Evolutionary conservation across 2,113 vertebrate species (phyloP), one percentile per base, ranked within the genome.

Genomic region (Leuciscus idus): DNA sequence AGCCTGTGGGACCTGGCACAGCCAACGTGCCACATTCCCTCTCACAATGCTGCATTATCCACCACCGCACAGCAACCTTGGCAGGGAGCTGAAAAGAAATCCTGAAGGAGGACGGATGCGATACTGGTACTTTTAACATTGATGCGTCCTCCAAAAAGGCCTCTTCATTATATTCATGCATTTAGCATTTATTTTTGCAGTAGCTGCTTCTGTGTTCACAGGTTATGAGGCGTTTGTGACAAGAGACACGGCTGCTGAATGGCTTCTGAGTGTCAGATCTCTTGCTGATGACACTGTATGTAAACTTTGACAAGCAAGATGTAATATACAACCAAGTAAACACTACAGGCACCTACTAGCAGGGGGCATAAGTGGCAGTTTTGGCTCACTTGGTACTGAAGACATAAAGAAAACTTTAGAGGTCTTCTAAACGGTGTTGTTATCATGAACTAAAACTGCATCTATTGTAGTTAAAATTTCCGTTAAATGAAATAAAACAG

Each of bases 1-100:
- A 76, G 89, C 79, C 85, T 88, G 85, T 88, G 83, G 87, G 83
- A 88, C 84, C 85, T 88, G 85, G 87, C 85, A 90, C 48, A 57
- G 87, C 52, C 74, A 79, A 85, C 73, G 79, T 36, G 79, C 78
- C 85, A 85, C 85, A 87, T 87, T 87, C 80, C 85, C 89, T 87
- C 66, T 87, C 81, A 88, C 85, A 84, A 87, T 83, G 85, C 57
- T 9, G 83, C 87, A 83, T 90, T 90, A 87, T 90, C 85, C 74
- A 57, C 48, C 78, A 85, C 83, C 85, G 77, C 83, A 52, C 74
- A 46, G 66, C 85, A 88, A 75, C 84, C 52, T 64, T 76, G 66
- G 85, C 79, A 84, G 81, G 73, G 50, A 74, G 59, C 81, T 46
- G 70, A 82, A 87, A 74, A 88, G 87, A 76, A 90, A 79, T 79